Base-by-base conservation (phyloP, 2,888 invertebrate species). In the Dioctria linearis region DNA sequence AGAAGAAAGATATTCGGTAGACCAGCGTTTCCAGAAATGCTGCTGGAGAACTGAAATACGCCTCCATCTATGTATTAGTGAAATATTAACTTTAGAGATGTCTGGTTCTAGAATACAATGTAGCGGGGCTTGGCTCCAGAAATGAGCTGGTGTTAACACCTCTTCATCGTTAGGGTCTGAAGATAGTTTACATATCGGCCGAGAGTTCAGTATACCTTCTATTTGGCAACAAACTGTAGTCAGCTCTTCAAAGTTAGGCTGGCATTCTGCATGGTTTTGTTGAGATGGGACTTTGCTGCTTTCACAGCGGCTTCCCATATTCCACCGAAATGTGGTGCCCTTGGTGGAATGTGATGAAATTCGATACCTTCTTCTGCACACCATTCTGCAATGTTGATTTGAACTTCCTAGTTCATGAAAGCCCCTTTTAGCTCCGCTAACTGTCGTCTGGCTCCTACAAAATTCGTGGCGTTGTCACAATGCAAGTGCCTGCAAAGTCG, bases 11-110 rank as follows among this genome's bases (percentile, higher is more conserved):
- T 61, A 76, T 61, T 76, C 75, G 37, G 54, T 61, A 5, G 75
- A 61, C 75, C 63, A 76, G 2, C 63, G 13, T 25, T 46, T 46
- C 76, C 76, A 63, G 9, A 76, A 76, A 76, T 63, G 39, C 6
- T 65, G 63, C 3, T 63, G 49, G 13, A 63, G 5, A 42, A 42
- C 37, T 5, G 63, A 46, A 11, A 76, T 63, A 11, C 37, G 51
- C 3, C 63, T 42, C 76, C 63, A 76, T 3, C 49, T 43, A 4
- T 25, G 46, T 9, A 51, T 49, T 4, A 59, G 25, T 2, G 49
- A 9, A 5, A 13, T 4, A 1, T 63, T 63, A 2, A 5, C n/a
- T 2, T 11, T 5, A 2, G 49, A 6, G 9, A 49, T 37, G 8
- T 63, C 39, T 49, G 76, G 76, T 13, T 76, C 76, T 5, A 63